phyloP scores from a whole-genome alignment of 2,113 vertebrate genomes.

The Podilymbus podiceps region DNA sequence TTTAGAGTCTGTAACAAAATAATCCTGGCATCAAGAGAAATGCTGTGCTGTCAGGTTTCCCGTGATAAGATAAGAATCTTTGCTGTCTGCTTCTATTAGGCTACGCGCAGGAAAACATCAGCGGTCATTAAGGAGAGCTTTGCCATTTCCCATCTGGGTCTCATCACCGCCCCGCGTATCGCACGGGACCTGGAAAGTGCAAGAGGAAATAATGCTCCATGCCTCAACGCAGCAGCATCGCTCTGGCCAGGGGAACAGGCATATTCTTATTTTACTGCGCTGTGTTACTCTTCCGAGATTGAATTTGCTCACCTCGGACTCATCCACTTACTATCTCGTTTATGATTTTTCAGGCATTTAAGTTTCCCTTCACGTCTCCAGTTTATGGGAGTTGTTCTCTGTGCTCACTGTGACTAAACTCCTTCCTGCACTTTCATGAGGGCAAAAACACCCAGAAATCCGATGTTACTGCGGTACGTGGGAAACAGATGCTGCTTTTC shows the following conservation, averaged over 20 bases:
- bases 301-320: background rate
- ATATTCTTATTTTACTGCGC: background rate
- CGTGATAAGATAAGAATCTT: conserved; percentile 18
- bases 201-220: background rate
- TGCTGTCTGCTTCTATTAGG: conserved; percentile 3
- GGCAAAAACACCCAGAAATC: background rate
- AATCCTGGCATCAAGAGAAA: conserved; percentile 10
- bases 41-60: background rate
- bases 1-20: background rate
- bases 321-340: background rate
- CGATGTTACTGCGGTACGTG: fast-evolving
- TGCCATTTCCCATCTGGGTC: conserved; percentile 41
- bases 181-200: background rate
- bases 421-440: background rate
- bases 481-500: background rate
- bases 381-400: background rate
- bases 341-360: background rate
- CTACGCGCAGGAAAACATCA: background rate
- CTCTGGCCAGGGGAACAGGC: background rate
- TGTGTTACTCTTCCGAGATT: background rate
- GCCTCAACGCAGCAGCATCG: background rate
- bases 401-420: fast-evolving
- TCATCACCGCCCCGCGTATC: background rate
- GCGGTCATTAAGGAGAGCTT: background rate
- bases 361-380: background rate